Percentiles rank a stretch among this genome's conserved stretches.
phyloP scores from a whole-genome alignment of 2,113 vertebrate genomes.

The Oncorhynchus tshawytscha region DNA sequence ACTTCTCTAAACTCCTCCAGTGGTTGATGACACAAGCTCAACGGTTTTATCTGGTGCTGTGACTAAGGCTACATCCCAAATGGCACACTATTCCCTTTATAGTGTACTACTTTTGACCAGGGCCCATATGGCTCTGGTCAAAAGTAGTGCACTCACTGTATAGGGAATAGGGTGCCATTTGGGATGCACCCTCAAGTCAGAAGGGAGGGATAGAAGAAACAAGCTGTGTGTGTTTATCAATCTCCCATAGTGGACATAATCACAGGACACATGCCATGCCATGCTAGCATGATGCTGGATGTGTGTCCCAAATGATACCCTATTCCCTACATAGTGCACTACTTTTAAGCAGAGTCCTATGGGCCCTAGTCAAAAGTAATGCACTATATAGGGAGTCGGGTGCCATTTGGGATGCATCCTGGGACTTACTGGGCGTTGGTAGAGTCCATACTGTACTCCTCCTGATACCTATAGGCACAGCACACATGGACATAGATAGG shows the following conservation, averaged over 20 bases:
- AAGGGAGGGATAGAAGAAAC: background rate
- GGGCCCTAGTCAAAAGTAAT: too few species aligned
- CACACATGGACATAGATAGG: constrained; percentile 69
- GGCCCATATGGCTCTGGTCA: too few species aligned
- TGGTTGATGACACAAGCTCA: background rate
- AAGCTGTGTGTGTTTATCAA: constrained; percentile 9
- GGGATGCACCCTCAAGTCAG: accelerated
- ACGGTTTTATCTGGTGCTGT: background rate
- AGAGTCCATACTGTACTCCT: constrained; percentile 92
- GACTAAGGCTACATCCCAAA: background rate
- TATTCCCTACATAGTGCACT: too few species aligned
- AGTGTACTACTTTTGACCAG: too few species aligned
- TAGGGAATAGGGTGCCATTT: too few species aligned
- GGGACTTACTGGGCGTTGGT: constrained; percentile 85
- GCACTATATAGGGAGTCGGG: too few species aligned
- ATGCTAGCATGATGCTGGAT: constrained; percentile 63
- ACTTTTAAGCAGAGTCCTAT: too few species aligned
- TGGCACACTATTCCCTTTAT: too few species aligned
- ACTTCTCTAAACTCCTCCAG: background rate
- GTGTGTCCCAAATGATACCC: too few species aligned
- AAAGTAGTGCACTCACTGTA: too few species aligned
- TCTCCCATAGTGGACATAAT: constrained; percentile 16
- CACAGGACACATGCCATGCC: constrained; percentile 49
- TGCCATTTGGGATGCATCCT: constrained; percentile 15
- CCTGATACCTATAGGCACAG: constrained; percentile 73